A percentile compares a stretch with the other conserved stretches of the same genome.
Evolutionary conservation across 2,888 invertebrate species (phyloP).

Genomic region (Sabatieria punctata): DNA sequence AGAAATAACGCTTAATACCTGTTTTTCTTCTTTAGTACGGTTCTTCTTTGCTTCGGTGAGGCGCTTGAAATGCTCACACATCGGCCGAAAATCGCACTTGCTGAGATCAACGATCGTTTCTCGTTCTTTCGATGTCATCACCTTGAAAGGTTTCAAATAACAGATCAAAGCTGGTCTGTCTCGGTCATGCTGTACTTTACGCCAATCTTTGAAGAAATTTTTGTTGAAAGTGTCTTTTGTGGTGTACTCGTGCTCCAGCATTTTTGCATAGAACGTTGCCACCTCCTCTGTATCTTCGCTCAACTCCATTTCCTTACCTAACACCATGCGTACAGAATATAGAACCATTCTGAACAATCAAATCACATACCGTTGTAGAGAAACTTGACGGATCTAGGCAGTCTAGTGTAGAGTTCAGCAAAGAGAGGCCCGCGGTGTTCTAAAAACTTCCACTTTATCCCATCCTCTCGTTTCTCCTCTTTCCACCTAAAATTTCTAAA

Average conservation of each 20-base stretch:
- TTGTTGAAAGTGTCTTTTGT: conserved; percentile 79
- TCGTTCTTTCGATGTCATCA: conserved; percentile 73
- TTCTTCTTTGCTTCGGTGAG: conserved; percentile 61
- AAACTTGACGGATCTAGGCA: conserved; percentile 72
- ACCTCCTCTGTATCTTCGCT: conserved; percentile 73
- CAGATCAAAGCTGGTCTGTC: too few species aligned
- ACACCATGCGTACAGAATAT: too few species aligned
- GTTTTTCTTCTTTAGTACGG: conserved; percentile 84
- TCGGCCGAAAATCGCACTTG: conserved; percentile 84
- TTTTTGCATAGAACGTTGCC: conserved; percentile 87
- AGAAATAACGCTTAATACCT: too few species aligned
- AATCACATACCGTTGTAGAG: conserved; percentile 69
- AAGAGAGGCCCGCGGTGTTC: conserved; percentile 96
- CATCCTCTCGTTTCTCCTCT: conserved; percentile 83
- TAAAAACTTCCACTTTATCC: conserved; percentile 81
- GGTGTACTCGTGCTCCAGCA: conserved; percentile 98
- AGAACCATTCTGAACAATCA: too few species aligned
- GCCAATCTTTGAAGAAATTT: conserved; percentile 94
- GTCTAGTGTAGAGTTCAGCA: conserved; percentile 74
- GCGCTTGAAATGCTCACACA: conserved; percentile 62
- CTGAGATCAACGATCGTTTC: conserved; percentile 67
- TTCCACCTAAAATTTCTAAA: conserved; percentile 82
- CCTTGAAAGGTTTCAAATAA: too few species aligned
- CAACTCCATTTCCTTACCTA: conserved; percentile 54
- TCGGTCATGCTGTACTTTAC: too few species aligned